A percentile compares a stretch with the other conserved stretches of the same genome.
Evolutionary conservation across 2,113 vertebrate species (phyloP).

Genomic region (Phalacrocorax pelagicus): DNA sequence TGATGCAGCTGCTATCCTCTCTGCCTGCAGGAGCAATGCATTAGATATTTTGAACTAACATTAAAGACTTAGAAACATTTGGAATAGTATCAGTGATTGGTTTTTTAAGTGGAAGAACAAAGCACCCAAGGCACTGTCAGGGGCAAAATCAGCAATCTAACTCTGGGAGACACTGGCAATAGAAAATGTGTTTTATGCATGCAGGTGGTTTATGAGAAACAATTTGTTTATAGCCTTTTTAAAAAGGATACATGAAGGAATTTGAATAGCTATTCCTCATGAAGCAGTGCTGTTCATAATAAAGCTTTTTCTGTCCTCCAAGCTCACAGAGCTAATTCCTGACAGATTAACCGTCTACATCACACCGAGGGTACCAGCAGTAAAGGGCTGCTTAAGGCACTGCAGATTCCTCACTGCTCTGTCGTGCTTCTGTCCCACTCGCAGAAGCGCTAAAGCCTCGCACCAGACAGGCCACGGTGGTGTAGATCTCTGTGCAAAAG

Average conservation of each 20-base stretch:
- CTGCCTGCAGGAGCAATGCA: neutral
- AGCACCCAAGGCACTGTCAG: conserved; percentile 16
- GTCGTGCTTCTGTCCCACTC: accelerated
- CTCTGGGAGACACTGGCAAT: neutral
- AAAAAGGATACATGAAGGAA: neutral
- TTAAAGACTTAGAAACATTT: conserved; percentile 14
- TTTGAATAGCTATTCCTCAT: neutral
- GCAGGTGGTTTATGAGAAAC: conserved; percentile 22
- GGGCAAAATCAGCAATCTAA: neutral
- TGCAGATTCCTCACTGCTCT: neutral
- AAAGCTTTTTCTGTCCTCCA: neutral
- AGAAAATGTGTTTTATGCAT: neutral
- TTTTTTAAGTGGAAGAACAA: conserved; percentile 14
- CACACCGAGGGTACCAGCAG: neutral
- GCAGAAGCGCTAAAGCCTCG: neutral
- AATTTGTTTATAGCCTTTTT: conserved; percentile 5
- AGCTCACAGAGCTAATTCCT: neutral
- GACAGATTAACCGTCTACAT: neutral
- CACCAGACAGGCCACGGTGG: neutral
- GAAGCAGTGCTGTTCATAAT: neutral
- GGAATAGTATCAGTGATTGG: conserved; percentile 10
- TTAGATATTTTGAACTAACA: neutral
- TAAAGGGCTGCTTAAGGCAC: neutral
- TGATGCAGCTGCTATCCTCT: neutral
- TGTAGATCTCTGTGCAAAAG: neutral